Conservation (phyloP, 1,140 invertebrate genomes). For the Scaptomyza graminum region DNA sequence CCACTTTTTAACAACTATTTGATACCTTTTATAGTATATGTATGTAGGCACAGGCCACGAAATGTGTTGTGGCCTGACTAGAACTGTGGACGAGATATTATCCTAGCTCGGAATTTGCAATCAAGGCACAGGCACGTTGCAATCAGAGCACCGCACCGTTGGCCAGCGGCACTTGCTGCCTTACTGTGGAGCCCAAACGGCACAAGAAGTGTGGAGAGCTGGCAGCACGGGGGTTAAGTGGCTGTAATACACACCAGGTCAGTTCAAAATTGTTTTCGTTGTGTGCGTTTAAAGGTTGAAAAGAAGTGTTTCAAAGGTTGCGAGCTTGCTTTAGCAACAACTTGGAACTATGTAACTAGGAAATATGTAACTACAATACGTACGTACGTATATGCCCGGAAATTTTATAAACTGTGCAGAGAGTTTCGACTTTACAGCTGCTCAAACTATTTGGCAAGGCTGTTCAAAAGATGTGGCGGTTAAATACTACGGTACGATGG, state of each 20-base stretch:
- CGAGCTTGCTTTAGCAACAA: neutral
- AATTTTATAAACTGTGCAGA: slow-evolving; percentile 32
- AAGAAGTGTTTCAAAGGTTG: neutral
- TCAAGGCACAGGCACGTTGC: slow-evolving; percentile 47
- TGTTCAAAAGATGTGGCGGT: neutral
- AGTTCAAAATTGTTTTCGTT: slow-evolving; percentile 20
- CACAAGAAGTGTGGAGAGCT: neutral
- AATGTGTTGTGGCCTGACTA: neutral
- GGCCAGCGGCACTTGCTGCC: neutral
- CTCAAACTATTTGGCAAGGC: slow-evolving; percentile 34
- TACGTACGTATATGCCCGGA: slow-evolving; percentile 13
- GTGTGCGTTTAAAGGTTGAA: slow-evolving; percentile 9
- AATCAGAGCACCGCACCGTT: slow-evolving; percentile 15
- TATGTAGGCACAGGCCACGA: too few species aligned
- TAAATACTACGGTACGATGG: too few species aligned
- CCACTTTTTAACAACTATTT: neutral
- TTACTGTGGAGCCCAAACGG: neutral
- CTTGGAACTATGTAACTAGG: slow-evolving; percentile 25
- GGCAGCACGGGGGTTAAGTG: neutral
- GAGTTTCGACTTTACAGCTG: slow-evolving; percentile 33
- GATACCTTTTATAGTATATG: neutral
- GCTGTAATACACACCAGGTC: neutral
- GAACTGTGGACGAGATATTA: neutral
- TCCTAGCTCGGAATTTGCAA: slow-evolving; percentile 15
- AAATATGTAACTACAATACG: slow-evolving; percentile 17